These are phyloP conservation scores for Saguinus midas DNA, from an alignment of 2,113 vertebrate genomes.

Conservation along the genomic window DNA sequence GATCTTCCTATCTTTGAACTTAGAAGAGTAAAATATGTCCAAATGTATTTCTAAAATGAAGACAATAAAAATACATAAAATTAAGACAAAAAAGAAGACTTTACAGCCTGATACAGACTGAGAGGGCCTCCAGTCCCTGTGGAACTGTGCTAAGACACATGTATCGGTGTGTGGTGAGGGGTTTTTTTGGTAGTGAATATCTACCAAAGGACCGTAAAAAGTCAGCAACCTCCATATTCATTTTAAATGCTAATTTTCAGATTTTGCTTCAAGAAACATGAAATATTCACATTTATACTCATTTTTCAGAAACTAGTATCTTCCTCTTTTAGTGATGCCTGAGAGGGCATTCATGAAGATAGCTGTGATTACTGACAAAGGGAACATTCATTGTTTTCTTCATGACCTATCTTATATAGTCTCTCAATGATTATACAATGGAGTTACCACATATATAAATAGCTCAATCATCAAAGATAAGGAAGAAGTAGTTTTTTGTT, in stretches of 20 bases:
- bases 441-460: not conserved
- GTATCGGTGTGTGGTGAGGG: not conserved
- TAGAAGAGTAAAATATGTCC: conserved; percentile 12
- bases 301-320: not conserved
- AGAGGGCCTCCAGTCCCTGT: no score
- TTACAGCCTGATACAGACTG: not conserved
- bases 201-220: conserved; percentile 5
- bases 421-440: not conserved
- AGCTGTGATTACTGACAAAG: accelerated
- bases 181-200: not conserved
- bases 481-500: not conserved
- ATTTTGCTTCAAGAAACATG: not conserved
- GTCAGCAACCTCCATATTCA: not conserved
- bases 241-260: conserved; percentile 18
- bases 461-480: not conserved
- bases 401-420: not conserved
- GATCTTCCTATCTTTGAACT: not conserved
- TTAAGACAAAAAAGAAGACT: conserved; percentile 12
- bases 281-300: not conserved
- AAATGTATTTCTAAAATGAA: conserved; percentile 49
- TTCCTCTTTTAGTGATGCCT: not conserved
- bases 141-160: no score
- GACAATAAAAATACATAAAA: not conserved
- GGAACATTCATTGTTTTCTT: not conserved
- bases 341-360: not conserved